phyloP scores from a whole-genome alignment of 2,113 vertebrate species.

The Electrona antarctica region DNA sequence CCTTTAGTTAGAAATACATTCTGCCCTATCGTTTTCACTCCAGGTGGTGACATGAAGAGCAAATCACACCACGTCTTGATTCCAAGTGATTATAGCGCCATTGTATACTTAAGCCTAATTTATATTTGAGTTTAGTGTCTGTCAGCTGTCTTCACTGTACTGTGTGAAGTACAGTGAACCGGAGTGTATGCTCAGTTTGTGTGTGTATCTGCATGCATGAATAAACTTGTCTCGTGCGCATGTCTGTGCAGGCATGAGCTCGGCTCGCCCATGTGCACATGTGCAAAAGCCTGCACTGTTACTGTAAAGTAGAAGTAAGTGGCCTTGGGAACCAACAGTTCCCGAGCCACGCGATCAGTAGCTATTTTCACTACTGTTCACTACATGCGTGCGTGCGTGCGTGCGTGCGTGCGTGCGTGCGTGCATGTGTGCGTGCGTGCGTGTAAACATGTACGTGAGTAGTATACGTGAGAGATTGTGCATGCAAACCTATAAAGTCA shows the following conservation, averaged over 20 bases:
- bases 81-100: not conserved
- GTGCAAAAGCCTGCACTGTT: not conserved
- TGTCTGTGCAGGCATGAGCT: conserved; percentile 18
- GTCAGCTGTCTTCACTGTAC: not conserved
- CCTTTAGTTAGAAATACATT: not conserved
- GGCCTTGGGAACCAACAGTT: too few species aligned
- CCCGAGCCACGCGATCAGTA: too few species aligned
- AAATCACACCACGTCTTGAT: too few species aligned
- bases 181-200: not conserved
- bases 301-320: too few species aligned
- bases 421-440: not conserved
- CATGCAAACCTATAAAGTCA: conserved; percentile 36
- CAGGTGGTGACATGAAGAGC: not conserved
- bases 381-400: not conserved
- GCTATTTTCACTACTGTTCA: too few species aligned
- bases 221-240: not conserved
- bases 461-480: conserved; percentile 56
- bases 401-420: not conserved
- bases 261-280: not conserved
- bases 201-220: not conserved
- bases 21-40: not conserved
- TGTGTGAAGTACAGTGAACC: not conserved
- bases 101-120: not conserved
- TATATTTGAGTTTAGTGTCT: not conserved
- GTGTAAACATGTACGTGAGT: conserved; percentile 31